Percentiles rank a stretch among this genome's conserved stretches.
These are phyloP conservation scores for Cavia porcellus DNA, from an alignment of 2,113 vertebrate genomes.

Conservation along the genomic window DNA sequence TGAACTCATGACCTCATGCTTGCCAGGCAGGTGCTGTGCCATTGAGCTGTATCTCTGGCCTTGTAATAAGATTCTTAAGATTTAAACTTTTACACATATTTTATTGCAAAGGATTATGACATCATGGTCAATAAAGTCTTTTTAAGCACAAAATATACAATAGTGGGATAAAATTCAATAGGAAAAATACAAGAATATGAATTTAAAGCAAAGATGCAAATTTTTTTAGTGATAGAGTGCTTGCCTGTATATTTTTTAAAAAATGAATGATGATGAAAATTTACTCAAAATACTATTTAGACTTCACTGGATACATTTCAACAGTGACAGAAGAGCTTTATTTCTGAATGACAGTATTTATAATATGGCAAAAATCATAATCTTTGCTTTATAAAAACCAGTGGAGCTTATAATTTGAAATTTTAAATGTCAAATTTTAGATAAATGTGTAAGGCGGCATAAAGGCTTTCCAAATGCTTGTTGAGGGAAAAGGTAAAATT, in stretches of 20 bases:
- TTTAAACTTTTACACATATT: not conserved
- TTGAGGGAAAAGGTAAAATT: not conserved
- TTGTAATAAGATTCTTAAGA: not conserved
- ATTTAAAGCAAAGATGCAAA: not conserved
- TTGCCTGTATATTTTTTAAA: not conserved
- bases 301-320: conserved; percentile 40
- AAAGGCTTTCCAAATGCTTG: conserved; percentile 27
- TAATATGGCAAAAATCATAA: not conserved
- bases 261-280: conserved; percentile 21
- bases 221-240: not conserved
- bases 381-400: not conserved
- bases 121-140: not conserved
- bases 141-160: conserved; percentile 43
- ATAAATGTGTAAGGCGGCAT: not conserved
- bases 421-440: conserved; percentile 36
- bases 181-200: conserved; percentile 35
- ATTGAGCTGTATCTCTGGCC: too few species aligned
- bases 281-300: conserved; percentile 48
- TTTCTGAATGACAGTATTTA: conserved; percentile 32
- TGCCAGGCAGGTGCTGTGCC: too few species aligned
- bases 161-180: conserved; percentile 33
- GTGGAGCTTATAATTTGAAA: conserved; percentile 28
- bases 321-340: not conserved
- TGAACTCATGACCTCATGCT: too few species aligned
- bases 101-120: conserved; percentile 38